phyloP scores from a whole-genome alignment of 1,140 invertebrate genomes.

The Homalodisca vitripennis region DNA sequence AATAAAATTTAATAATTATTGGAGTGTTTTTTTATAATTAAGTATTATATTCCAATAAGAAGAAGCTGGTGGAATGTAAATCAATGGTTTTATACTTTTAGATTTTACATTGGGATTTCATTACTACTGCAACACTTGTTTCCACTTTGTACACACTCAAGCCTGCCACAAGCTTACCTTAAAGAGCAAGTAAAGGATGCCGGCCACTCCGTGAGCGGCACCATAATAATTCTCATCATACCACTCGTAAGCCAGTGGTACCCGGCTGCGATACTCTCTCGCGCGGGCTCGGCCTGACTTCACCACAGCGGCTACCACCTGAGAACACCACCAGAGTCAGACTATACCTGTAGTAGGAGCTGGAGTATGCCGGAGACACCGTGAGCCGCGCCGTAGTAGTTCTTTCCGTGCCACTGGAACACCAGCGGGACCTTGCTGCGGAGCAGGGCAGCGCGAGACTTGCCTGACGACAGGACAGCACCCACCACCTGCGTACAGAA shows the following conservation, averaged over 20 bases:
- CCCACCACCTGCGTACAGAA: slow-evolving; percentile 57
- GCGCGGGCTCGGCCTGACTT: slow-evolving; percentile 60
- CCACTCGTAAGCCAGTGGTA: slow-evolving; percentile 81
- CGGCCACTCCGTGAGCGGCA: slow-evolving; percentile 85
- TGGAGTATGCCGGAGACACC: slow-evolving; percentile 84
- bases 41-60: too few species aligned
- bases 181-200: slow-evolving; percentile 80
- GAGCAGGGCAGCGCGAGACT: slow-evolving; percentile 49
- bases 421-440: slow-evolving; percentile 63
- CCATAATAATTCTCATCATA: slow-evolving; percentile 84
- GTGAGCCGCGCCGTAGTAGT: slow-evolving; percentile 87
- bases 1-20: too few species aligned
- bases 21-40: too few species aligned
- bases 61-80: too few species aligned
- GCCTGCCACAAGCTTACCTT: slow-evolving; percentile 54
- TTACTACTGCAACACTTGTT: too few species aligned
- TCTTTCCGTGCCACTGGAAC: slow-evolving; percentile 85
- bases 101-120: too few species aligned
- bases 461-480: slow-evolving; percentile 66
- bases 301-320: slow-evolving; percentile 66
- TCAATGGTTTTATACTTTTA: too few species aligned
- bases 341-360: slow-evolving; percentile 69
- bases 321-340: neutral
- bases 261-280: slow-evolving; percentile 48
- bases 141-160: neutral